Conservation (phyloP, 2,113 vertebrate genomes). For the Epinephelus fuscoguttatus region DNA sequence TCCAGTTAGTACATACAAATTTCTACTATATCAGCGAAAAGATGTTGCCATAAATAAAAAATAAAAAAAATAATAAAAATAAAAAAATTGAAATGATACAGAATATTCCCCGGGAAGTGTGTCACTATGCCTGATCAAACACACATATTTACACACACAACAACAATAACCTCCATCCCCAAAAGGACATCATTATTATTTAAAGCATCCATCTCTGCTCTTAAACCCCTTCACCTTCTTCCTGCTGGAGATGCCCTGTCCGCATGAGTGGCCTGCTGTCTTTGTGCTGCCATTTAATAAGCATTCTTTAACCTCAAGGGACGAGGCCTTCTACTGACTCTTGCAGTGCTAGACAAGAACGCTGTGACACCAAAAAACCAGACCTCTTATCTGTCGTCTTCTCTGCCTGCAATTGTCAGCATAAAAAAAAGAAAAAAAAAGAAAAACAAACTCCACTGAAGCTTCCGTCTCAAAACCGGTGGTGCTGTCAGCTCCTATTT, state of each 20-base stretch:
- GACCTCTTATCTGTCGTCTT: conserved; percentile 48
- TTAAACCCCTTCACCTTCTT: conserved; percentile 73
- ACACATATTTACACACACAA: conserved; percentile 21
- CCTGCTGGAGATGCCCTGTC: conserved; percentile 64
- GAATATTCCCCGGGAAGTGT: not conserved
- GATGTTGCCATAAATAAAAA: not conserved
- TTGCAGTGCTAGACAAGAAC: conserved; percentile 60
- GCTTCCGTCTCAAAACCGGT: conserved; percentile 61
- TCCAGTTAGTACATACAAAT: not conserved
- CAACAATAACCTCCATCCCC: conserved; percentile 42
- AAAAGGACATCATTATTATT: conserved; percentile 80
- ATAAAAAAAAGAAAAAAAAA: conserved; percentile 61
- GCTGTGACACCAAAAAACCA: conserved; percentile 61
- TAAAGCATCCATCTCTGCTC: conserved; percentile 76
- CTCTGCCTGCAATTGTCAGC: conserved; percentile 70
- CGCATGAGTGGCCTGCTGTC: conserved; percentile 74
- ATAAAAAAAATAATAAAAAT: no score
- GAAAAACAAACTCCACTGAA: conserved; percentile 47
- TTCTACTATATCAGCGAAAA: not conserved
- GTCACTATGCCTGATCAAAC: conserved; percentile 37
- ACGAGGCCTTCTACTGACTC: conserved; percentile 53
- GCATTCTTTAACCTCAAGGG: conserved; percentile 66
- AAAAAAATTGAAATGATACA: not conserved
- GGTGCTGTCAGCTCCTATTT: conserved; percentile 80
- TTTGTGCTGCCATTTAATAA: conserved; percentile 79